phyloP scores from a whole-genome alignment of 92 coral and sea anemone genomes.

The Isaurus tuberculatus region DNA sequence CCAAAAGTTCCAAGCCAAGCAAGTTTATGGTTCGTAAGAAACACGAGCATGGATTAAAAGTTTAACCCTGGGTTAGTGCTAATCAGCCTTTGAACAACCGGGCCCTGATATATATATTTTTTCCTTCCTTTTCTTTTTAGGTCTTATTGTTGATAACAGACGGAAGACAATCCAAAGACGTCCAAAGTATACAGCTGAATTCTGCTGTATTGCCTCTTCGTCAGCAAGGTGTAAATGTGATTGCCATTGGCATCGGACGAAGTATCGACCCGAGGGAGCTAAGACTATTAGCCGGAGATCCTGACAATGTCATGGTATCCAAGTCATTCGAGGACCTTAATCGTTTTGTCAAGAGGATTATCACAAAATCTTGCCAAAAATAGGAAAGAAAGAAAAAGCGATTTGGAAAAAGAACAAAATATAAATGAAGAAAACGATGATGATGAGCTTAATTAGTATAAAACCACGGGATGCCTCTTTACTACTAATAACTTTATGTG shows the following conservation, averaged over 20 bases:
- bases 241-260: slow-evolving; percentile 86
- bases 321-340: slow-evolving; percentile 71
- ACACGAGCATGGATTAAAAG: no score
- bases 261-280: slow-evolving; percentile 69
- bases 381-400: slow-evolving; percentile 16
- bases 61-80: no score
- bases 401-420: neutral
- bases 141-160: slow-evolving; percentile 85
- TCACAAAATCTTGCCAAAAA: slow-evolving; percentile 65
- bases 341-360: slow-evolving; percentile 75
- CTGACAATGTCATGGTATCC: slow-evolving; percentile 68
- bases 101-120: neutral
- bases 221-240: slow-evolving; percentile 73
- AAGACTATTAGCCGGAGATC: slow-evolving; percentile 71
- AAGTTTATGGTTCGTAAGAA: no score
- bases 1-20: no score
- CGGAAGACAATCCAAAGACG: slow-evolving; percentile 84
- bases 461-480: no score
- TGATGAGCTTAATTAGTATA: no score
- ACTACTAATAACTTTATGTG: no score
- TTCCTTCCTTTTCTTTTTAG: neutral
- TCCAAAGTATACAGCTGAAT: slow-evolving; percentile 61
- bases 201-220: slow-evolving; percentile 78
- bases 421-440: neutral
- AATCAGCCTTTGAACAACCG: no score